A percentile compares a stretch with the other conserved stretches of the same genome.
phyloP scores from a whole-genome alignment of 1,140 invertebrate genomes.

The Prorops nasuta region DNA sequence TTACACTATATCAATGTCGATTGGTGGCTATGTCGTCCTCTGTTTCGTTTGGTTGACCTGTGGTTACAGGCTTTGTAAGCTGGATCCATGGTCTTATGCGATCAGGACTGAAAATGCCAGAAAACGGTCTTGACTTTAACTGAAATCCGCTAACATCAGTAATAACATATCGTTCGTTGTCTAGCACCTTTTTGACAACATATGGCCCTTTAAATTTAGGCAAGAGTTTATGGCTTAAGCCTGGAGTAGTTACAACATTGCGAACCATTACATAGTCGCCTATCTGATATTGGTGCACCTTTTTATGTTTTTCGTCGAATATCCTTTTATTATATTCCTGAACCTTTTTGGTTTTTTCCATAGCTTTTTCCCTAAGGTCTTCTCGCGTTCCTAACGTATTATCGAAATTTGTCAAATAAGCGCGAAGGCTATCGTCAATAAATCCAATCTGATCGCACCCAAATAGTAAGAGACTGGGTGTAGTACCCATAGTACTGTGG shows the following conservation, averaged over 20 bases:
- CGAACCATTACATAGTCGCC: background rate
- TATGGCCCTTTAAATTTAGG: too few species aligned
- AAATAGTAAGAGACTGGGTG: background rate
- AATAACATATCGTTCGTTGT: too few species aligned
- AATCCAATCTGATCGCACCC: background rate
- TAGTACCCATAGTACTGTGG: background rate
- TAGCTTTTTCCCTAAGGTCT: background rate
- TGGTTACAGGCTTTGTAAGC: too few species aligned
- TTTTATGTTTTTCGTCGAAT: background rate
- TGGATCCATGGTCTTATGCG: background rate
- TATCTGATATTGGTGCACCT: background rate
- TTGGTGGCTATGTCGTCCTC: too few species aligned
- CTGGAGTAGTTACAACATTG: background rate
- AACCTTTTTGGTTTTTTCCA: background rate
- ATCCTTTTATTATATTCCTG: background rate
- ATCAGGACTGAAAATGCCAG: background rate
- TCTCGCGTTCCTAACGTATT: background rate
- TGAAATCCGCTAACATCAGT: background rate
- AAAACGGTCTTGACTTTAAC: background rate
- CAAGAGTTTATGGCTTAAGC: background rate
- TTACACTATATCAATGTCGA: too few species aligned
- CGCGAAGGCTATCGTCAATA: background rate
- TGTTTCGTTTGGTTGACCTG: too few species aligned
- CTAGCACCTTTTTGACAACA: too few species aligned
- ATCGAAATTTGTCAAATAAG: background rate